A percentile compares a stretch with the other conserved stretches of the same genome.
Conservation (phyloP, 2,797 vertebrate genomes). For the Thamnophis elegans region DNA sequence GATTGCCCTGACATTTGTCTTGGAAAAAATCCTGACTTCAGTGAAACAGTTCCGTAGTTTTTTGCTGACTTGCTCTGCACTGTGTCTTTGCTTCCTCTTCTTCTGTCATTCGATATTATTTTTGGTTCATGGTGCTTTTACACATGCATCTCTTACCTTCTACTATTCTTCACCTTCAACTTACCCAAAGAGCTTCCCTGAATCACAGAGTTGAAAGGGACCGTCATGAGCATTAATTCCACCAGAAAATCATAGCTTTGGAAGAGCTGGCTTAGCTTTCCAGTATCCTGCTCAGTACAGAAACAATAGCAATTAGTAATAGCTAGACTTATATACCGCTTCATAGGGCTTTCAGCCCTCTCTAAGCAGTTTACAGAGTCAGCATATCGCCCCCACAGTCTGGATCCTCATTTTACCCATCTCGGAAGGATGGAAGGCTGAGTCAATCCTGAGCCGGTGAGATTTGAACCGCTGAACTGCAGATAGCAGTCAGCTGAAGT, state of each 20-base stretch:
- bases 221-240: neutral
- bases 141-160: neutral
- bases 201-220: neutral
- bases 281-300: neutral
- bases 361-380: too few relatives aligned
- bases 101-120: neutral
- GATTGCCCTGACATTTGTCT: neutral
- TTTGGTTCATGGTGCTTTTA: neutral
- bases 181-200: neutral
- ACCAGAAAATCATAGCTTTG: neutral
- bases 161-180: neutral
- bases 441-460: too few relatives aligned
- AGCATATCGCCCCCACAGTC: too few relatives aligned
- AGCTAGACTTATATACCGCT: too few relatives aligned
- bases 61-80: neutral
- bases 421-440: too few relatives aligned
- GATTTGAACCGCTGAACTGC: too few relatives aligned
- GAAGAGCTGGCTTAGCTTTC: neutral
- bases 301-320: too few relatives aligned
- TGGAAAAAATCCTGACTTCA: neutral
- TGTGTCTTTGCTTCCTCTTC: neutral
- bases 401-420: too few relatives aligned
- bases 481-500: too few relatives aligned
- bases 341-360: too few relatives aligned
- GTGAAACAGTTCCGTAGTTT: neutral